These are phyloP conservation scores for Mylabris phalerata DNA, from an alignment of 1,140 invertebrate species.

Conservation along the genomic window DNA sequence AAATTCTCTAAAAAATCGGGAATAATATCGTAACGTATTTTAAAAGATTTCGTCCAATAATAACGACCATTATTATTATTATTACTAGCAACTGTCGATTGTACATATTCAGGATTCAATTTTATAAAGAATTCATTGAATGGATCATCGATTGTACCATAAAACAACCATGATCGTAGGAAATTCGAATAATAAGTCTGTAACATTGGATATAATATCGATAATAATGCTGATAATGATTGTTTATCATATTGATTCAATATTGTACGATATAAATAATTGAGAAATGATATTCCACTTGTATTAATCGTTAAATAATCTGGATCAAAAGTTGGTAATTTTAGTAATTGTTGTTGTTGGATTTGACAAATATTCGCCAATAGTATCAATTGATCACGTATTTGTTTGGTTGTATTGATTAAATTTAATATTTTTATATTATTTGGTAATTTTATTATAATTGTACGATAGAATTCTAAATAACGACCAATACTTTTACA, in stretches of 20 bases:
- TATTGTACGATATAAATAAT: conserved; percentile 37
- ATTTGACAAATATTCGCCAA: conserved; percentile 36
- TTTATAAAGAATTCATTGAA: conserved; percentile 41
- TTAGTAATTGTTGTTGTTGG: conserved; percentile 19
- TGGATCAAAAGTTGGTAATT: background rate
- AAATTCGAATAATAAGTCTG: conserved; percentile 17
- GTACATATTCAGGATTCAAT: conserved; percentile 28
- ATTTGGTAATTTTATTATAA: conserved; percentile 30
- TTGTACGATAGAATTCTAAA: conserved; percentile 32
- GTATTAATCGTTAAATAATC: conserved; percentile 14
- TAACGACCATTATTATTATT: conserved; percentile 28
- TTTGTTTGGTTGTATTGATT: conserved; percentile 26
- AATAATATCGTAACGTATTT: conserved; percentile 30
- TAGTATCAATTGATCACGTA: conserved; percentile 31
- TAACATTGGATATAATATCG: conserved; percentile 31
- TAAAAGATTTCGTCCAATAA: conserved; percentile 38
- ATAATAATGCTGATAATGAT: conserved; percentile 32
- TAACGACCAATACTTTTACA: conserved; percentile 36
- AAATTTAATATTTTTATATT: conserved; percentile 28
- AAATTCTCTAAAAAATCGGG: conserved; percentile 39
- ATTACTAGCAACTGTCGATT: too few relatives aligned
- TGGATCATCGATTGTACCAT: conserved; percentile 38
- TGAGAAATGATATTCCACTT: conserved; percentile 35
- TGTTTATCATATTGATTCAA: conserved; percentile 30
- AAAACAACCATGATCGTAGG: conserved; percentile 38